These are phyloP conservation scores for Synanthedon tipuliformis DNA, from an alignment of 2,888 invertebrate species.

Conservation along the genomic window DNA sequence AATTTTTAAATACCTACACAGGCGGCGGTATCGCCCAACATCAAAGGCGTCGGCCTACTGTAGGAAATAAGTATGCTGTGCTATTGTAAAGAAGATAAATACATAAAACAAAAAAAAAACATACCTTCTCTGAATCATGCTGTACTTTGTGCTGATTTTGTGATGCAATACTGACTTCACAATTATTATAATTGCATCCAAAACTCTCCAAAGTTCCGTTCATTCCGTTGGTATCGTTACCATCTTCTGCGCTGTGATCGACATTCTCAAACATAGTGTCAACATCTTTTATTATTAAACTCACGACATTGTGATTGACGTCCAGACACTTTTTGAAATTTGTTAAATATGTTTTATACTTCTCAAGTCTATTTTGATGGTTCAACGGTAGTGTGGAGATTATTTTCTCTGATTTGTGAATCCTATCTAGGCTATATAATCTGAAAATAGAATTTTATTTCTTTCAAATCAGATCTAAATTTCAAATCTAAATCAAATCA, in stretches of 20 bases:
- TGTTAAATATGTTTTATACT: constrained; percentile 81
- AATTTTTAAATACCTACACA: too few relatives aligned
- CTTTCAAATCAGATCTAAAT: too few relatives aligned
- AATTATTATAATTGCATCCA: constrained; percentile 52
- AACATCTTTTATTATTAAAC: constrained; percentile 82
- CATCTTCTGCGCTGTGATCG: constrained; percentile 31
- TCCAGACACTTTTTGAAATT: constrained; percentile 83
- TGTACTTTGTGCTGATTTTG: constrained; percentile 60
- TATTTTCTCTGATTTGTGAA: constrained; percentile 82
- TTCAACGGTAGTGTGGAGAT: constrained; percentile 77
- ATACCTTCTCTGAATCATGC: constrained; percentile 62
- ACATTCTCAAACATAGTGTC: constrained; percentile 87
- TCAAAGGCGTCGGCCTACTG: too few relatives aligned
- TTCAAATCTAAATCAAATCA: too few relatives aligned
- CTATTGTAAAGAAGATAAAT: too few relatives aligned
- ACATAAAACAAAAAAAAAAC: too few relatives aligned
- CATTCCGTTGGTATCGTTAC: constrained; percentile 21
- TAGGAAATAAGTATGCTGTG: too few relatives aligned
- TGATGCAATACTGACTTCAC: constrained; percentile 31
- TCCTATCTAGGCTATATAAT: constrained; percentile 78
- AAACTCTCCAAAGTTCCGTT: constrained; percentile 49
- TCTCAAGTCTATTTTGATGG: constrained; percentile 81
- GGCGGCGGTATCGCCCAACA: too few relatives aligned
- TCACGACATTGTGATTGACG: constrained; percentile 75
- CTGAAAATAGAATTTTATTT: constrained; percentile 55